These are phyloP conservation scores for Leptogaster cylindrica DNA, from an alignment of 2,888 invertebrate species.

Conservation along the genomic window DNA sequence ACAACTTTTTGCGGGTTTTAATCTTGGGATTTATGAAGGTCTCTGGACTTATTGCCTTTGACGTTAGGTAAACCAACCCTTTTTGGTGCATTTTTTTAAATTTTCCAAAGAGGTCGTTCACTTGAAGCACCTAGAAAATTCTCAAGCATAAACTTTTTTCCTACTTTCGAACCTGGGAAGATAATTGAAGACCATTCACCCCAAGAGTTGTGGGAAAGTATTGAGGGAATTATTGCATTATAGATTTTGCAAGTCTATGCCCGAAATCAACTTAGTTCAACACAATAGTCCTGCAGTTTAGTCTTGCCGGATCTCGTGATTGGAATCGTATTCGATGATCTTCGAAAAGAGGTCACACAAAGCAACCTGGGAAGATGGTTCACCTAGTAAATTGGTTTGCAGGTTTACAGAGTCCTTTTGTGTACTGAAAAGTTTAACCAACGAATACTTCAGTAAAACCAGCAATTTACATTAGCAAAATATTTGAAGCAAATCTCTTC, in stretches of 20 bases:
- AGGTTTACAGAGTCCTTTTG: too few relatives aligned
- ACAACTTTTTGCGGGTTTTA: conserved; percentile 45
- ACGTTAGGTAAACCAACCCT: conserved; percentile 30
- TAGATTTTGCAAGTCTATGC: background rate
- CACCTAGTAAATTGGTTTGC: too few relatives aligned
- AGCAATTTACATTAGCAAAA: too few relatives aligned
- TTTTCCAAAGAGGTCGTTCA: conserved; percentile 35
- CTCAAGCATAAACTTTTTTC: conserved; percentile 6
- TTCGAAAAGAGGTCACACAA: background rate
- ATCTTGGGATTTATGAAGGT: conserved; percentile 46
- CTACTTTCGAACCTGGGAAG: conserved; percentile 20
- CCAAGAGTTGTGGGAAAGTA: conserved; percentile 15
- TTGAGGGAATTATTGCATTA: background rate
- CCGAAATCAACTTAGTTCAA: too few relatives aligned
- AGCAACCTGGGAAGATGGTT: too few relatives aligned
- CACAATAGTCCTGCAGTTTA: too few relatives aligned
- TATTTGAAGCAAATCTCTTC: too few relatives aligned
- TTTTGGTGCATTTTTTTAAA: background rate
- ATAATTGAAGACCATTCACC: conserved; percentile 1
- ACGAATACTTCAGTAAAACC: too few relatives aligned
- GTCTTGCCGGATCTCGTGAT: background rate
- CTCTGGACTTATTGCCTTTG: conserved; percentile 7
- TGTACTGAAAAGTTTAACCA: too few relatives aligned
- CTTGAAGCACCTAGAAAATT: conserved; percentile 9
- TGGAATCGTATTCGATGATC: background rate